Conservation (phyloP, 2,113 vertebrate genomes). For the Chiloscyllium plagiosum region DNA sequence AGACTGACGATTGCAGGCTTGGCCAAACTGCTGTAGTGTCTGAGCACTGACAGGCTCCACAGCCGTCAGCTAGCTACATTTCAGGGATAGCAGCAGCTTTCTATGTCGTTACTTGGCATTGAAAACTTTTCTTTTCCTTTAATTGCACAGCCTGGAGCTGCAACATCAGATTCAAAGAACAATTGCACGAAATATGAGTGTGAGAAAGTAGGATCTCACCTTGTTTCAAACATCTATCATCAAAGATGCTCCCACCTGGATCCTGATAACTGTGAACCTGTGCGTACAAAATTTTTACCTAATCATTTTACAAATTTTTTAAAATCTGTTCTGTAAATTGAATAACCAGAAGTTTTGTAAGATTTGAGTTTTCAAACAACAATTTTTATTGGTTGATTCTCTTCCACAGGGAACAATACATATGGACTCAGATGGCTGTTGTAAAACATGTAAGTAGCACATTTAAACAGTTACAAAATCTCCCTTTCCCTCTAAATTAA, state of each 20-base stretch:
- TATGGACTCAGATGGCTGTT: slow-evolving; percentile 53
- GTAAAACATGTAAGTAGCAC: slow-evolving; percentile 54
- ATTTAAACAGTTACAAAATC: neutral
- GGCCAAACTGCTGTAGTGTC: no score
- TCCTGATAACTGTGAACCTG: slow-evolving; percentile 57
- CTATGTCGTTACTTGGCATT: slow-evolving; percentile 11
- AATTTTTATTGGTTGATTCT: neutral
- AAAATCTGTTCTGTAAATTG: neutral
- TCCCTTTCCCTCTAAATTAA: neutral
- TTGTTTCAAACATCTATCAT: slow-evolving; percentile 45
- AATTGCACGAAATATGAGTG: slow-evolving; percentile 71
- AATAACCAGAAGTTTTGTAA: neutral
- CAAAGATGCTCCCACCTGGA: slow-evolving; percentile 54
- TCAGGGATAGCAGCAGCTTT: neutral
- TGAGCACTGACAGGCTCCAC: no score
- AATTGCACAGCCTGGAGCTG: slow-evolving; percentile 56
- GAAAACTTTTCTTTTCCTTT: neutral
- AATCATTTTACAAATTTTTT: neutral
- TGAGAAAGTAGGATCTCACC: slow-evolving; percentile 47
- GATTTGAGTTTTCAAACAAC: neutral
- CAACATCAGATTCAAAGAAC: slow-evolving; percentile 50
- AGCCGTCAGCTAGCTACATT: no score
- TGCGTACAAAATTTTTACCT: slow-evolving; percentile 52
- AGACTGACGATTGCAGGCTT: no score
- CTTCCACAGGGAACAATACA: slow-evolving; percentile 55